These are phyloP conservation scores for Gulo gulo DNA, from an alignment of 2,113 vertebrate genomes.

Conservation along the genomic window DNA sequence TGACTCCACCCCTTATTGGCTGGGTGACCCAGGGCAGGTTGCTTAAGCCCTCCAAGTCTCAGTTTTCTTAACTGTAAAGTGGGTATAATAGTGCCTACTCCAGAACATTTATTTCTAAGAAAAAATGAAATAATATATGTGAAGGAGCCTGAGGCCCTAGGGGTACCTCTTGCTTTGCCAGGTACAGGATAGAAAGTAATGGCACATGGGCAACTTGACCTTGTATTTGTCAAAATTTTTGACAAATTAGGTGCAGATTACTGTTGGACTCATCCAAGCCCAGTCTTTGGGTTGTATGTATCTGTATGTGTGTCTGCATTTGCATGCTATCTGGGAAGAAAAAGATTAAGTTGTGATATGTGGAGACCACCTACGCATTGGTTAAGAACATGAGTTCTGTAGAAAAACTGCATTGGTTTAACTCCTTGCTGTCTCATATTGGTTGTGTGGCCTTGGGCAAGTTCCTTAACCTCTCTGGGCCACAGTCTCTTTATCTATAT, in stretches of 20 bases:
- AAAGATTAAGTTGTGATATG: not conserved
- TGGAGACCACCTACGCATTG: not conserved
- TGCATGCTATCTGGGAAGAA: not conserved
- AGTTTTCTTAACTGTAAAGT: not conserved
- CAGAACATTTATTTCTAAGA: not conserved
- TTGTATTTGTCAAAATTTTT: not conserved
- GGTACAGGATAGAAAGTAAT: not conserved
- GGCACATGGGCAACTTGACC: not conserved
- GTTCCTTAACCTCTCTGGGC: not conserved
- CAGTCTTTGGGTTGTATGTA: not conserved
- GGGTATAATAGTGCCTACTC: not conserved
- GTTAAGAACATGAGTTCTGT: not conserved
- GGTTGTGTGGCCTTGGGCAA: not conserved
- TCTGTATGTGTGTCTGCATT: not conserved
- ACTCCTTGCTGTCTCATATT: not conserved
- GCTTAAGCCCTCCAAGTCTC: not conserved
- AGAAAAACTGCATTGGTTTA: not conserved
- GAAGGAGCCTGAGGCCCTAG: not conserved
- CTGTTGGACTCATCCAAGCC: not conserved
- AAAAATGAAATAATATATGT: not conserved
- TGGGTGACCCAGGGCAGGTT: not conserved
- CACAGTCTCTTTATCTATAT: not conserved
- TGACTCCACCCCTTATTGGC: not conserved
- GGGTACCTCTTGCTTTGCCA: not conserved
- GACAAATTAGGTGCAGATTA: not conserved